Base-by-base conservation (phyloP, 2,888 invertebrate genomes). In the Melieria omissa region DNA sequence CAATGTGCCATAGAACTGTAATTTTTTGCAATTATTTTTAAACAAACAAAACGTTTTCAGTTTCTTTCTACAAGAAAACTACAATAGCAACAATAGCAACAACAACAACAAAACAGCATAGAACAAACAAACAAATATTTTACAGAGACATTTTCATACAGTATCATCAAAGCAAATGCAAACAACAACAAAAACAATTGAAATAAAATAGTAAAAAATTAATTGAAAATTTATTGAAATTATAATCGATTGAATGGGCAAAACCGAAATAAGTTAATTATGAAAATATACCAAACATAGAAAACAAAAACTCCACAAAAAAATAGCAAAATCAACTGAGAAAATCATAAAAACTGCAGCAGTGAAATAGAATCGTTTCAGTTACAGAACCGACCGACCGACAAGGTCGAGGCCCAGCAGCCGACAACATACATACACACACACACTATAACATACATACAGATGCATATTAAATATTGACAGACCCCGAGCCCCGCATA, bases 1-100 rank as follows among this genome's bases (percentile, higher is more conserved):
- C 70, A 70, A 70, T 70, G 82, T 82, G 82, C 82, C 82, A 82
- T 82, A 82, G 82, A 83, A 82, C 82, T 79, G 82, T 82, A 81
- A 82, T 79, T 74, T 79, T 29, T 81, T 71, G 70, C 71, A 70
- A 72, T 72, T 65, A 72, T 73, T 73, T 64, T 64, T 70, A 54
- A 65, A 60, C 46, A 62, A 61, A 45, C 29, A 29, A 29, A 29
- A 29, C 29, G 47, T 55, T 73, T 68, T 49, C 10, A 42, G 41
- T 68, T 73, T 73, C 46, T n/a, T 72, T 61, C n/a, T 16, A 57
- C 57, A 57, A 14, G 5, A 16, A 57, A 57, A 57, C 57, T 16
- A 14, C 64, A 54, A 70, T 57, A 70, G 72, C 64, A 66, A 69
- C 63, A 74, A 69, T 54, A 73, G 65, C 70, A 65, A 52, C 46